Evolutionary conservation across 2,113 vertebrate genomes (phyloP).

Genomic region (Microcebus tavaratra): DNA sequence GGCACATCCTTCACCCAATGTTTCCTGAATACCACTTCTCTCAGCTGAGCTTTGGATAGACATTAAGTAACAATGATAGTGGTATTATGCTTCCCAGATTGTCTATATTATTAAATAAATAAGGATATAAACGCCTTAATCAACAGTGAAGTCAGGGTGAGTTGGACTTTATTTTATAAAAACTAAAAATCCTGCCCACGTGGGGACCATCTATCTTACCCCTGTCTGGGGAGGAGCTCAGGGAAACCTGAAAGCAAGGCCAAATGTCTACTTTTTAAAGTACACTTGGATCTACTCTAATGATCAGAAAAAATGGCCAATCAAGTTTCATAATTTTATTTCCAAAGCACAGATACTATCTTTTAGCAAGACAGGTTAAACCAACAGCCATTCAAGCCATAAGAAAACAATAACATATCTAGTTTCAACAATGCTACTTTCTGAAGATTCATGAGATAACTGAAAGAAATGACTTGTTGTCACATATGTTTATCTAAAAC

Average conservation of each 20-base stretch:
- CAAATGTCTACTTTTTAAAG: background rate
- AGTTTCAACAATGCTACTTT: slow-evolving; percentile 32
- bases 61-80: background rate
- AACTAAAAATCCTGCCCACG: background rate
- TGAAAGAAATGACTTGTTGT: background rate
- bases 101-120: background rate
- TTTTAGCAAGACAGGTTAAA: slow-evolving; percentile 30
- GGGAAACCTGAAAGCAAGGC: background rate
- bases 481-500: background rate
- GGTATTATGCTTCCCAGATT: background rate
- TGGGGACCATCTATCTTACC: background rate
- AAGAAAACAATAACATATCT: background rate
- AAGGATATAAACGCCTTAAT: background rate
- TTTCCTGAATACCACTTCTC: background rate
- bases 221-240: background rate
- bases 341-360: slow-evolving; percentile 1
- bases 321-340: slow-evolving; percentile 21
- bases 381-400: background rate
- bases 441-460: background rate
- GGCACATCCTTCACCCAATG: background rate
- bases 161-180: background rate
- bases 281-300: background rate
- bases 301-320: background rate
- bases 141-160: background rate
- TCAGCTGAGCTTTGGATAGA: background rate